Conservation (phyloP, 2,888 invertebrate genomes). For the Drosophila tripunctata region DNA sequence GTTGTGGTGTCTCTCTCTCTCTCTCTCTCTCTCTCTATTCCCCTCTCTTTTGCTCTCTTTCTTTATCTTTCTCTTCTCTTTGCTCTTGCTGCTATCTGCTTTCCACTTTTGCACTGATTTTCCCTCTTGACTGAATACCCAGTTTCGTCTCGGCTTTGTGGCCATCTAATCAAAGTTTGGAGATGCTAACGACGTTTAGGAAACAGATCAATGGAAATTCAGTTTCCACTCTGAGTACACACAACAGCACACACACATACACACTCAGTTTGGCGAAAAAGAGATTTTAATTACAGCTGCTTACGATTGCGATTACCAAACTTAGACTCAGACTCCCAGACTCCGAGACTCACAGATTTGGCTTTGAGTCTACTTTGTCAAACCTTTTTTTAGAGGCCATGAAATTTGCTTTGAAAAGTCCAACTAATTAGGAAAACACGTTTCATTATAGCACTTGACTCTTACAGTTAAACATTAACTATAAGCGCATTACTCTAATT, state of each 20-base stretch:
- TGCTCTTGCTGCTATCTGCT: not conserved
- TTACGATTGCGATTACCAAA: slow-evolving; percentile 3
- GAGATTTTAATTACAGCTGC: slow-evolving; percentile 15
- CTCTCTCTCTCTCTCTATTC: too few species aligned
- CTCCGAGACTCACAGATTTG: too few species aligned
- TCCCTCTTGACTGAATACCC: not conserved
- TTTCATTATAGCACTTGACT: not conserved
- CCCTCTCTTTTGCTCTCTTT: not conserved
- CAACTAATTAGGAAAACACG: slow-evolving; percentile 6
- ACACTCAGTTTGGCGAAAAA: slow-evolving; percentile 7
- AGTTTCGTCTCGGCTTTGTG: slow-evolving; percentile 23
- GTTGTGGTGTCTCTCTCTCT: slow-evolving; percentile 3
- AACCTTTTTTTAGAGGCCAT: not conserved
- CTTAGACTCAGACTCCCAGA: not conserved
- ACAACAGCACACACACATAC: slow-evolving; percentile 1
- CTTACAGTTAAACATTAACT: not conserved
- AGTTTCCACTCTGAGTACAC: slow-evolving; percentile 1
- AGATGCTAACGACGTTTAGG: slow-evolving; percentile 20
- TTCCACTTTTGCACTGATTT: not conserved
- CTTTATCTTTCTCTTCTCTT: not conserved
- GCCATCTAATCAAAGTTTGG: slow-evolving; percentile 34
- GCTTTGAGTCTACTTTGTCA: not conserved
- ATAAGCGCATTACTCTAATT: slow-evolving; percentile 1
- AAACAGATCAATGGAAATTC: slow-evolving; percentile 32
- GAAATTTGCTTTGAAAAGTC: not conserved